These are phyloP conservation scores for Malurus alboscapulatus DNA, from an alignment of 2,113 vertebrate genomes.

Conservation along the genomic window DNA sequence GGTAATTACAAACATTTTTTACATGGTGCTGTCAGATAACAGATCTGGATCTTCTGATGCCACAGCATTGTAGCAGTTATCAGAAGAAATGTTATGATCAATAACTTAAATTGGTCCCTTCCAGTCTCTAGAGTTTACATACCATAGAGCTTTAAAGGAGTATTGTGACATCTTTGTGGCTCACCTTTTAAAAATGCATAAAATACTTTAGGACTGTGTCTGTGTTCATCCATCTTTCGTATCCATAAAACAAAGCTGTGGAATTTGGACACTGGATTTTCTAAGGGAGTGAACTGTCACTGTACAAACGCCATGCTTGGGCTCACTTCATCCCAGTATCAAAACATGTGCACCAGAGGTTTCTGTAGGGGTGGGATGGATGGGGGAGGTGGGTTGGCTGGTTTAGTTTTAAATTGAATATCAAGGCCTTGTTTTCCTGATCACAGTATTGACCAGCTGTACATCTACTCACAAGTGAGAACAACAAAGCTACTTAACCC, in stretches of 20 bases:
- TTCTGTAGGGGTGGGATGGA: neutral
- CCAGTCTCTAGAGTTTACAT: neutral
- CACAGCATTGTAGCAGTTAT: neutral
- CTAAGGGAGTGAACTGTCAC: neutral
- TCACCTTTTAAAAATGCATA: neutral
- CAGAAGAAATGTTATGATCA: neutral
- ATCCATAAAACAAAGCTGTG: neutral
- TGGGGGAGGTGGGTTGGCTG: too few species aligned
- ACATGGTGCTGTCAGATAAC: neutral
- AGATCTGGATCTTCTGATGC: neutral
- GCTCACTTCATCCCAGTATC: neutral
- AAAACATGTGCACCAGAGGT: neutral
- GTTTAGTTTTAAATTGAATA: neutral
- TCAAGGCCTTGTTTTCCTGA: neutral
- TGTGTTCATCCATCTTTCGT: neutral
- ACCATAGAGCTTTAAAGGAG: neutral
- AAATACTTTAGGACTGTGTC: neutral
- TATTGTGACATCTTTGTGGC: accelerated
- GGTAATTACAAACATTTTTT: neutral
- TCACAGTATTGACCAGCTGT: neutral
- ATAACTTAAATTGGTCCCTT: neutral
- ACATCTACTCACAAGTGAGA: neutral
- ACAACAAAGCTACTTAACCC: neutral
- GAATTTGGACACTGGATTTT: neutral
- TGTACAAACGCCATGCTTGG: neutral